A percentile compares a stretch with the other conserved stretches of the same genome.
These are phyloP conservation scores for Orthonevra nobilis DNA, from an alignment of 2,888 invertebrate species.

Conservation along the genomic window DNA sequence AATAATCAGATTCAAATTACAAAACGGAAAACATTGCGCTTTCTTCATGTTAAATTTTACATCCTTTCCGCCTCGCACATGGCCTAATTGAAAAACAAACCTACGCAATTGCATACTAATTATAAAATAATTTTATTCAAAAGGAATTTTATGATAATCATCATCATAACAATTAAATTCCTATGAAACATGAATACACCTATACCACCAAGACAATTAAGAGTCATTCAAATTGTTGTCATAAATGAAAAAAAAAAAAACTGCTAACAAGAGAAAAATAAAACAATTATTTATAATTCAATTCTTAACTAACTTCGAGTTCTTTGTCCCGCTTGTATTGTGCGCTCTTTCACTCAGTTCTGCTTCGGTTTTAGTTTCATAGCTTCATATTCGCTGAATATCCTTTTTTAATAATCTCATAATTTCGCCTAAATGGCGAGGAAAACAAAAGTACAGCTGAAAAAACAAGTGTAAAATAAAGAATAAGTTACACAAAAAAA, in stretches of 20 bases:
- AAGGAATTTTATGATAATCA: slow-evolving; percentile 7
- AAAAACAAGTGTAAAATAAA: slow-evolving; percentile 20
- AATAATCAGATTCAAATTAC: slow-evolving; percentile 8
- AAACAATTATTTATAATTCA: slow-evolving; percentile 7
- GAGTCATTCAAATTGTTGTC: slow-evolving; percentile 15
- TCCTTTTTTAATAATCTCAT: slow-evolving; percentile 38
- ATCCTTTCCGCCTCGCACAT: background rate
- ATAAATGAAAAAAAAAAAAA: slow-evolving; percentile 23
- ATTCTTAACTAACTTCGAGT: slow-evolving; percentile 48
- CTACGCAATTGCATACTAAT: slow-evolving; percentile 36
- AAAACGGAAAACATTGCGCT: background rate
- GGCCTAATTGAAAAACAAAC: slow-evolving; percentile 24
- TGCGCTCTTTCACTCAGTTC: slow-evolving; percentile 23
- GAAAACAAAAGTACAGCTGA: slow-evolving; percentile 58
- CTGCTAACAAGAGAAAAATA: slow-evolving; percentile 4
- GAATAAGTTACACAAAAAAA: slow-evolving; percentile 24
- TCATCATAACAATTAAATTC: slow-evolving; percentile 22
- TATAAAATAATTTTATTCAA: slow-evolving; percentile 18
- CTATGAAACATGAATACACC: slow-evolving; percentile 8
- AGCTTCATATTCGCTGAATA: slow-evolving; percentile 61
- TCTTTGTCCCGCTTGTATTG: slow-evolving; percentile 42
- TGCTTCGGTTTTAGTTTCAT: slow-evolving; percentile 56
- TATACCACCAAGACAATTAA: slow-evolving; percentile 3
- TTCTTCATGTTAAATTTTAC: background rate
- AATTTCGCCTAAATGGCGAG: slow-evolving; percentile 47